Base-by-base conservation (phyloP, 2,888 invertebrate genomes). In the Sarcophaga caerulescens region DNA sequence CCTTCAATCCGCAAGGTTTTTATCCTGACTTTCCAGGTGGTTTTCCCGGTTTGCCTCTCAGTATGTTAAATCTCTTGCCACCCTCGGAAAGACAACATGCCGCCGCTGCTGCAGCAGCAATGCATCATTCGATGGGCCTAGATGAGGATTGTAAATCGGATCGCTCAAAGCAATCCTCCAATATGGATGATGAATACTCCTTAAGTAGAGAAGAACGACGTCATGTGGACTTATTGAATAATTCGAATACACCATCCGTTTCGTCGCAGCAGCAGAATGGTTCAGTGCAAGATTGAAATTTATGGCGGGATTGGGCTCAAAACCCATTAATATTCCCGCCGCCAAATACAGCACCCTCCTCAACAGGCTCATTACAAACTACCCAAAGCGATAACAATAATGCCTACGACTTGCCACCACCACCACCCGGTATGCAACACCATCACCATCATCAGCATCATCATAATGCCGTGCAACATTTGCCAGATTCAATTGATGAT, bases 31-130 rank as follows among this genome's bases (percentile, higher is more conserved):
- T 97, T 90, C 94, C 96, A 8, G 94, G 95, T 8, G 96, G 96
- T 21, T 97, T 97, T 91, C 97, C 97, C 0, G 93, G 93, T 3
- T 95, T 97, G 91, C 97, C 97, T 47, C 95, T 97, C 47, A 96
- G 96, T 91, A 97, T 97, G 97, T 94, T 97, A 87, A 97, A 97
- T 92, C 94, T 97, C 81, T 93, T 97, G 90, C 97, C 97, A 83
- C 97, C 96, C 63, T 88, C 92, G 75, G 97, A 97, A 90, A 89
- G 96, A 94, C 91, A 96, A 93, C 92, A 94, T 87, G 92, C 89
- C 8, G 91, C 89, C 0, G 89, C 89, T 17, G 89, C 90, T 1
- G 92, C 89, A 1, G 89, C 89, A 1, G 95, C 94, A 87, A 93
- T 95, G 90, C 95, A 95, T 90, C 94, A 95, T 89, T 94, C 94